Base-by-base conservation (phyloP, 2,113 vertebrate species). In the Chamaetylas fuelleborni region DNA sequence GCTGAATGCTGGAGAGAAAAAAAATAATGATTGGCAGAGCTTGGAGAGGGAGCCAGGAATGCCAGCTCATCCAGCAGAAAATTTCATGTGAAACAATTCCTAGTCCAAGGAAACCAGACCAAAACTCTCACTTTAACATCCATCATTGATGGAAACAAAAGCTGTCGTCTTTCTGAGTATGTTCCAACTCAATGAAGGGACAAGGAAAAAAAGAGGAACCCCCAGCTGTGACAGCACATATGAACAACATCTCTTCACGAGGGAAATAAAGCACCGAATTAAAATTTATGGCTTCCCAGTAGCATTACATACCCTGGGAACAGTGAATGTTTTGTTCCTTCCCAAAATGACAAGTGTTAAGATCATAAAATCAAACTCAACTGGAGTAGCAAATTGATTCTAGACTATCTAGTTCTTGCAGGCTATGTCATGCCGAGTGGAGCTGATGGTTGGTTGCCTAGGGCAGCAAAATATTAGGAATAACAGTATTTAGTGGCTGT, bases 391-490 rank as follows among this genome's bases (percentile, higher is more conserved):
- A 95, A 94, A 96, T 74, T 94, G 94, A 93, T 96, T 94, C 88
- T 96, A 86, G 94, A 71, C 86, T 65, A 93, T 90, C 88, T 90
- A 53, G 88, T 90, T 93, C 95, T 90, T 94, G 76, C 94, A 88
- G 80, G 64, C 94, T 95, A 11, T 86, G 95, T 95, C 94, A 92
- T 64, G 77, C 90, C 2, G 25, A 90, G 82, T 20, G 5, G 64
- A 88, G 83, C 10, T 42, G 5, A 82, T 92, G 88, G 93, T 90
- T 97, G 93, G 96, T 97, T 97, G 96, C 96, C 96, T 67, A 94
- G 95, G 88, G 65, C 25, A 95, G 95, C 96, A 97, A 97, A 97
- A 96, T 94, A 97, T 93, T 97, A 78, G 93, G 79, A 97, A 95
- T 73, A 96, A 97, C 24, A 70, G 51, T 43, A 54, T 96, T 88